phyloP scores from a whole-genome alignment of 2,888 invertebrate genomes.

The Andrena trimmerana region DNA sequence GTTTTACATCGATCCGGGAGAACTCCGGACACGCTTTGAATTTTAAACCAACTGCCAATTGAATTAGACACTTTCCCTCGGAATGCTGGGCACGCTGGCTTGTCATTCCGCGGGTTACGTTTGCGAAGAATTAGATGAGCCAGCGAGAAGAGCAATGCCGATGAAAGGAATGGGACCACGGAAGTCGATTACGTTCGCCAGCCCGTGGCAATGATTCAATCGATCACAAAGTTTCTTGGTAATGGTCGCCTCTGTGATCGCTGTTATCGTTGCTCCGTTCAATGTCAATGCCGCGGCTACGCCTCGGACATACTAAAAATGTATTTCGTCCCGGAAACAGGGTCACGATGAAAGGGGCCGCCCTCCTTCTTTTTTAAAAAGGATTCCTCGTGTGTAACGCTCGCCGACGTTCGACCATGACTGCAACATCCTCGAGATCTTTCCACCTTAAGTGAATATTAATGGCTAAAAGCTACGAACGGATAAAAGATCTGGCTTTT shows the following conservation, averaged over 20 bases:
- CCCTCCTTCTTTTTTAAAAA: constrained; percentile 35
- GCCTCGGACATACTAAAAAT: constrained; percentile 24
- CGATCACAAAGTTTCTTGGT: background rate
- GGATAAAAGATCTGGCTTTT: background rate
- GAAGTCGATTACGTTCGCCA: background rate
- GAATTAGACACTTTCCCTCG: too few relatives aligned
- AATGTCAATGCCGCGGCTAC: constrained; percentile 9
- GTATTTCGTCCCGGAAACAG: constrained; percentile 37
- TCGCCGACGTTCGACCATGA: background rate
- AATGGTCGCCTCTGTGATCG: background rate
- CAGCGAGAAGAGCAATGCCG: background rate
- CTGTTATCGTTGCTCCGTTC: background rate
- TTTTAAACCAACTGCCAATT: background rate
- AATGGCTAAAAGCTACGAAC: background rate
- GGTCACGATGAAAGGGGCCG: constrained; percentile 41
- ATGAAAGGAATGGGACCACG: constrained; percentile 16
- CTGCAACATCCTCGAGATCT: background rate
- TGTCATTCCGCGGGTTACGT: background rate
- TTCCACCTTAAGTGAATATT: background rate
- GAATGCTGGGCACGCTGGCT: too few relatives aligned
- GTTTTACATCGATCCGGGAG: background rate
- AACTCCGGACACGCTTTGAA: constrained; percentile 7
- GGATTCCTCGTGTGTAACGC: constrained; percentile 6
- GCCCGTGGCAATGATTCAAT: constrained; percentile 2
- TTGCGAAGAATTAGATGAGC: background rate